Evolutionary conservation across 2,113 vertebrate genomes (phyloP), one percentile per base, ranked within the genome.

Genomic region (Crotalus horridus): DNA sequence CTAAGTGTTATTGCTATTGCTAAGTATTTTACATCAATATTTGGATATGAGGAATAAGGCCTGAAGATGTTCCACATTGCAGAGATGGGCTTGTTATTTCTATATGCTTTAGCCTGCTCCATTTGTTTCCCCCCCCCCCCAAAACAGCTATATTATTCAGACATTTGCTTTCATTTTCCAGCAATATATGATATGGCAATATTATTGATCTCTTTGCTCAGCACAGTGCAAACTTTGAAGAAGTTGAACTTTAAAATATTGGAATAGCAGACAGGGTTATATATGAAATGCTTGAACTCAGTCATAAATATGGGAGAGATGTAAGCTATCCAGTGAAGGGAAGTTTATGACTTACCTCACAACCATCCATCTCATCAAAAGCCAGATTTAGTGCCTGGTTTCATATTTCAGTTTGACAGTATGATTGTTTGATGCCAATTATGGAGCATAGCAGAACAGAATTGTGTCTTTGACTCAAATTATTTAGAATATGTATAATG

Each of bases 241-340:
- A 59, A 39, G 51, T 48, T 29, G 46, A 91, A 93, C 91, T 94
- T 97, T 95, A 91, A 96, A 93, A 39, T 92, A 56, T 91, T 96
- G 94, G 92, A 93, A 94, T 58, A 90, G 81, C 86, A 95, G 17
- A 93, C 53, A 91, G 86, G 94, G 81, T 69, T 94, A 96, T 96
- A 95, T 95, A 95, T 95, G 87, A 43, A 92, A 94, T 93, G 90
- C 94, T 95, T 96, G 96, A 96, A 95, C 86, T 46, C 61, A 94
- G 90, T 93, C 91, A 96, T 97, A 96, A 96, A 95, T 96, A 95
- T 95, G 95, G 97, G 94, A 96, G 95, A 95, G 91, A 92, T 93
- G 90, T 95, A 93, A 94, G 90, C 69, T 95, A 91, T 89, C 95
- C 93, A 95, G 89, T 96, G 93, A 95, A 94, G 91, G 95, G 95